Evolutionary conservation across 2,888 invertebrate genomes (phyloP).

Genomic region (Acrobasis suavella): DNA sequence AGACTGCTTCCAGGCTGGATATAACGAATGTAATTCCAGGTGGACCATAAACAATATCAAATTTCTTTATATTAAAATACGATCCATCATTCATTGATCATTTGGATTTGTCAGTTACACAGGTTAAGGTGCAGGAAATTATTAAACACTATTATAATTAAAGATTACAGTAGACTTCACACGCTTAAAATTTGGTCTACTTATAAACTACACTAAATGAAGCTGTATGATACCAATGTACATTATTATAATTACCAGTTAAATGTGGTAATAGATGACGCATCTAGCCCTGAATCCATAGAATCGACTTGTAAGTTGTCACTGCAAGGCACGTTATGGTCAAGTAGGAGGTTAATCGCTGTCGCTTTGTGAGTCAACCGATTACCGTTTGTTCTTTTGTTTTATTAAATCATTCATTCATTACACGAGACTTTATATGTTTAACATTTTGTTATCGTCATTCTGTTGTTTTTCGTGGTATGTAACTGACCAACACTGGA

Average conservation of each 20-base stretch:
- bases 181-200: no score
- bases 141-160: no score
- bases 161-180: no score
- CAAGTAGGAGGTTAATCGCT: neutral
- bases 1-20: no score
- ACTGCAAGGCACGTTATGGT: conserved; percentile 2
- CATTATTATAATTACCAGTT: neutral
- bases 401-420: neutral
- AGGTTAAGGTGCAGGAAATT: no score
- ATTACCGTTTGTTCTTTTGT: conserved; percentile 1
- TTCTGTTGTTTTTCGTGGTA: neutral
- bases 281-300: conserved; percentile 2
- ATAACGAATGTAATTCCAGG: no score
- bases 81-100: no score
- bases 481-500: no score
- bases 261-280: conserved; percentile 7
- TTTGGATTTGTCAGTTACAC: no score
- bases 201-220: no score
- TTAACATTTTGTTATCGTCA: neutral
- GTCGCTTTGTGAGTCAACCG: neutral
- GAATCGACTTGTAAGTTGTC: conserved; percentile 3
- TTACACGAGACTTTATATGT: neutral
- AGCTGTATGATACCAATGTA: neutral
- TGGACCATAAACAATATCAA: no score
- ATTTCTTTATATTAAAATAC: no score